Evolutionary conservation across 2,797 vertebrate genomes (phyloP), one percentile per base, ranked within the genome.

Genomic region (Phataginus tricuspis): DNA sequence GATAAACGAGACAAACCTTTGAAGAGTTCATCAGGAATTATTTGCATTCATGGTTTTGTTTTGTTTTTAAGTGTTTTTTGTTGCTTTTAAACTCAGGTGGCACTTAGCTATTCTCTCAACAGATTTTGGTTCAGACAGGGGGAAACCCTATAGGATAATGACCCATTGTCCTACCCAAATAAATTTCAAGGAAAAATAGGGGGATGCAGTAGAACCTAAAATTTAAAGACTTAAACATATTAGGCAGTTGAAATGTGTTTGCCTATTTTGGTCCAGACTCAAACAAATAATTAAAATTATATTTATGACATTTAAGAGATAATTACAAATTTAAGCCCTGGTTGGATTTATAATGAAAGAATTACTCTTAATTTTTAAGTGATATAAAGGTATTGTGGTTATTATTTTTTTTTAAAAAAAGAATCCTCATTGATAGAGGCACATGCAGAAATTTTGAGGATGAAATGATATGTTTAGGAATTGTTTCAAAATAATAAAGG

Each of bases 11-110:
- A 71, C 25, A 39, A 95, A n/a, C 29, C 80, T 92, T 85, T 82
- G 95, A 96, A 71, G 90, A 49, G 37, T 27, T 96, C 91, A 96
- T 98, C 96, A 97, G 96, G 69, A 98, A 97, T 98, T 98, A 98
- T 95, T 97, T 98, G 37, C 71, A 94, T 94, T 82, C 66, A 37
- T 74, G 15, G 64, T 88, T 94, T 95, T 96, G 72, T 83, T 82
- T 14, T 31, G 42, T 31, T 86, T n/a, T 87, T 4, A 71, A 78
- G 51, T 75, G 39, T 83, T 89, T 37, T 34, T 96, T 96, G 86
- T 98, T 93, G 92, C 83, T 90, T n/a, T 91, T 96, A 92, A 93
- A 84, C 75, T 98, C 96, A 91, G 96, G 39, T 78, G 45, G 61
- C n/a, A 89, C 31, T 80, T 25, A 75, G n/a, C 85, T 96, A 94